These are phyloP conservation scores for Leptopilina syphax DNA, from an alignment of 2,888 invertebrate genomes.

Conservation along the genomic window DNA sequence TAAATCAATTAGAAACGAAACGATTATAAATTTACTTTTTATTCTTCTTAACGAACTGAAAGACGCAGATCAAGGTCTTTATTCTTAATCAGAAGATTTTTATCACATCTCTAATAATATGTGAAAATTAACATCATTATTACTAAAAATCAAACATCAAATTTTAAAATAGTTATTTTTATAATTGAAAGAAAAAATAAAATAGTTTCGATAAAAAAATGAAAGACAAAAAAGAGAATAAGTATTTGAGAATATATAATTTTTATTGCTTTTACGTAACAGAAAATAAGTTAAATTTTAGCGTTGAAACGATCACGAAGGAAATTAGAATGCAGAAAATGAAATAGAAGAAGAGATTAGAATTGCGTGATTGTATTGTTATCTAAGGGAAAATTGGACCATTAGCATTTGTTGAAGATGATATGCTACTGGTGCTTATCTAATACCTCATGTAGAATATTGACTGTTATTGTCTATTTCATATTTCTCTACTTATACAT, in stretches of 20 bases:
- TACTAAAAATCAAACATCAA: neutral
- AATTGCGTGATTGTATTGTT: conserved; percentile 3
- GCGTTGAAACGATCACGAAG: neutral
- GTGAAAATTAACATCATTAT: no score
- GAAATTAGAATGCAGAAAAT: neutral
- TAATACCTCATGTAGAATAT: conserved; percentile 19
- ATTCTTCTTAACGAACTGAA: no score
- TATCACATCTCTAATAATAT: no score
- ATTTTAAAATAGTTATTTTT: no score
- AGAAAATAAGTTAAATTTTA: neutral
- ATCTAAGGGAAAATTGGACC: conserved; percentile 23
- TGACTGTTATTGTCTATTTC: conserved; percentile 7
- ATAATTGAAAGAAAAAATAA: no score
- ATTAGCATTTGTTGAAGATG: conserved; percentile 13
- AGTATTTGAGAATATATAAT: neutral
- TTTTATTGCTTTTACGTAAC: neutral
- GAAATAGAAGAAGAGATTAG: neutral
- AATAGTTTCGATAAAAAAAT: no score
- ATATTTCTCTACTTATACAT: neutral
- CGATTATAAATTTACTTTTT: no score
- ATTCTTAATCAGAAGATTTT: no score
- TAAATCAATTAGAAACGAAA: no score
- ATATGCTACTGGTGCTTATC: neutral
- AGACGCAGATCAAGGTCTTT: no score
- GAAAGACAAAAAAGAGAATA: neutral